Base-by-base conservation (phyloP, 2,113 vertebrate species). In the Phodopus roborovskii region DNA sequence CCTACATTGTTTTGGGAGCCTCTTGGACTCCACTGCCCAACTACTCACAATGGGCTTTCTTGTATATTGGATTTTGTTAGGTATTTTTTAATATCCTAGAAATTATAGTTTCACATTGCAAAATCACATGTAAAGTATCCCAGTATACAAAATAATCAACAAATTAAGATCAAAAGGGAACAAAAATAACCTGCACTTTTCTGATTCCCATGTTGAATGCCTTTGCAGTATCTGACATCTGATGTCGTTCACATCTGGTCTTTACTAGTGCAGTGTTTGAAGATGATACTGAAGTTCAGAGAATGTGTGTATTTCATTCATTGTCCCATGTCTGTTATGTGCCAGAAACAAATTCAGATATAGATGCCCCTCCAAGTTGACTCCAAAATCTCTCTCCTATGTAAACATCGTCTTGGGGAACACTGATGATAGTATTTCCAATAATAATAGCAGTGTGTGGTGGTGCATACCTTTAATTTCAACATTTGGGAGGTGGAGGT, bases 121-220 rank as follows among this genome's bases (percentile, higher is more conserved):
- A 91, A 62, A 95, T 71, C 75, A 89, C 91, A 74, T 91, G 24
- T 70, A 93, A 82, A 92, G 42, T 91, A 81, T 60, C 30, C 56
- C 68, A 79, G 84, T 62, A 50, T 81, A 78, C 24, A 91, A 92
- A 96, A 74, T 90, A 94, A 86, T 85, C 75, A 94, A 95, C 85
- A 95, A 94, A 62, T 90, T 89, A 91, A 90, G 48, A 94, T 96
- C 78, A 94, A 26, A 75, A 82, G 78, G 84, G 73, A 95, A 88
- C 58, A 56, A 88, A 95, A 88, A 81, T 28, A 90, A 90, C 62
- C 16, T 70, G 58, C 45, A 71, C 30, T n/a, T 48, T 88, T 92
- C 0, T 66, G 58, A 68, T 73, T n/a, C 53, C 36, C 13, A 24
- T 28, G 39, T 3, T 33, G 30, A 78, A 58, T 77, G 30, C 50